Evolutionary conservation across 2,797 vertebrate species (phyloP).

Genomic region (Chelidonichthys spinosus): DNA sequence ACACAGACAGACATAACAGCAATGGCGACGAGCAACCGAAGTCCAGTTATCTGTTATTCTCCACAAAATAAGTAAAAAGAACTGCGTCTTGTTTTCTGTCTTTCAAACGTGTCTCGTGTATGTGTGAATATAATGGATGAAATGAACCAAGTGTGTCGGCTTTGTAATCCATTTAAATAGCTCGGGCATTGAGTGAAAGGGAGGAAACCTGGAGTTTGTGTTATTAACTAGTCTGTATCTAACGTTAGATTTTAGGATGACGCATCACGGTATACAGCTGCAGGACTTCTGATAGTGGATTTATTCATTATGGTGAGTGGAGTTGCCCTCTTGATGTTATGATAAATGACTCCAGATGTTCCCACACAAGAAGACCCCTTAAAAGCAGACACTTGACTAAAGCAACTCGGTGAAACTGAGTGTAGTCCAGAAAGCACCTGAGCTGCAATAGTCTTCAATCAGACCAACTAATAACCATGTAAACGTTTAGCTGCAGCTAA

Average conservation of each 20-base stretch:
- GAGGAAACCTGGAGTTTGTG: background rate
- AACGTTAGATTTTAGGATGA: too few relatives aligned
- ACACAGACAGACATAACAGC: constrained; percentile 30
- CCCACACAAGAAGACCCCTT: background rate
- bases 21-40: constrained; percentile 61
- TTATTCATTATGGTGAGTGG: too few relatives aligned
- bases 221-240: background rate
- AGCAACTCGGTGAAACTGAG: background rate
- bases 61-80: too few relatives aligned
- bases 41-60: constrained; percentile 1
- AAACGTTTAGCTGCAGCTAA: too few relatives aligned
- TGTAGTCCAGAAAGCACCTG: background rate
- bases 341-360: background rate
- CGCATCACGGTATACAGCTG: background rate
- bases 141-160: background rate
- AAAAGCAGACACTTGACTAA: background rate
- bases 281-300: background rate
- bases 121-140: background rate
- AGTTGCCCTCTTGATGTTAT: background rate
- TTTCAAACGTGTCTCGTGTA: background rate
- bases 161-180: background rate
- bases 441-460: background rate
- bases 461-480: too few relatives aligned
- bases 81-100: too few relatives aligned
- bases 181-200: background rate